phyloP scores from a whole-genome alignment of 2,113 vertebrate genomes.

The mouse (Mus musculus) region GRCm39 chr4:123423001-123423500 shows the following conservation, averaged over 20 bases:
- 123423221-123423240: conserved; percentile 52
- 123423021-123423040: not conserved
- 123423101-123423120: not conserved
- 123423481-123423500: not conserved
- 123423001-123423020: not conserved
- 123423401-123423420: conserved; percentile 1
- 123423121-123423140: not conserved
- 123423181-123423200: not conserved
- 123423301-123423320: not conserved
- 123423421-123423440: conserved; percentile 53
- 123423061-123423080: rapidly evolving
- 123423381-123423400: not conserved
- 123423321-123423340: conserved; percentile 2
- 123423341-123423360: not conserved
- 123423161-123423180: not conserved
- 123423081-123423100: not conserved
- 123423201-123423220: not conserved
- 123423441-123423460: not conserved
- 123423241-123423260: not conserved
- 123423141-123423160: not conserved
- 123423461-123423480: not conserved
- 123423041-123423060: not conserved
- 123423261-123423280: not conserved
- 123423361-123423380: not conserved
- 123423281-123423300: conserved; percentile 1